A percentile compares a stretch with the other conserved stretches of the same genome.
These are phyloP conservation scores for Eurois occulta DNA, from an alignment of 2,888 invertebrate species.

Conservation along the genomic window DNA sequence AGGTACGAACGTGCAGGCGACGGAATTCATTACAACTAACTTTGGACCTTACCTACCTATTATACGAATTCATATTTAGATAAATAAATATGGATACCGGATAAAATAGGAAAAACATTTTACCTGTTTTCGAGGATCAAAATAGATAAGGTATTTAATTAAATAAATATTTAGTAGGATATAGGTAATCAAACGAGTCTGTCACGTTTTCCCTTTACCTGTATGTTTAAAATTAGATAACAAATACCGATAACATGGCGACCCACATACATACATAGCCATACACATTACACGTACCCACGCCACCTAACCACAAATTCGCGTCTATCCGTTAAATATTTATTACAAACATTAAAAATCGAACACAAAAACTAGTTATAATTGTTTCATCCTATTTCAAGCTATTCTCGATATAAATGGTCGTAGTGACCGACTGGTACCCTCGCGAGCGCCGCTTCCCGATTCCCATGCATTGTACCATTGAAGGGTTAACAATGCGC, in stretches of 20 bases:
- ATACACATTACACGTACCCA: neutral
- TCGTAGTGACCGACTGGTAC: slow-evolving; percentile 73
- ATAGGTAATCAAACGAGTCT: slow-evolving; percentile 20
- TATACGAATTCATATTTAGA: slow-evolving; percentile 8
- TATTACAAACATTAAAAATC: slow-evolving; percentile 12
- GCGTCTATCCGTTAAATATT: slow-evolving; percentile 21
- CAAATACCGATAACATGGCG: neutral
- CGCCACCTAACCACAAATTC: neutral
- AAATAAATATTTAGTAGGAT: slow-evolving; percentile 24
- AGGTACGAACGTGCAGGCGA: slow-evolving; percentile 44
- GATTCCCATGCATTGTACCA: slow-evolving; percentile 87
- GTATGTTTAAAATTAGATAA: slow-evolving; percentile 36
- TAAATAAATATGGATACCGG: slow-evolving; percentile 15
- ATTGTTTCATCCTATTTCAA: slow-evolving; percentile 58
- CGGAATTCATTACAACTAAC: slow-evolving; percentile 40
- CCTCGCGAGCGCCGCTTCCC: slow-evolving; percentile 83
- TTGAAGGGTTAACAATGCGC: slow-evolving; percentile 86
- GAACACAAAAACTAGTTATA: slow-evolving; percentile 46
- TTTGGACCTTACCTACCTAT: slow-evolving; percentile 18
- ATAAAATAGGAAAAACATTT: slow-evolving; percentile 28
- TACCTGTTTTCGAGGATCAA: slow-evolving; percentile 55
- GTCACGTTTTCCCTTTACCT: slow-evolving; percentile 35
- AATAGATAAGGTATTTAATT: slow-evolving; percentile 44
- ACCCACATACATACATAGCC: no score
- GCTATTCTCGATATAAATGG: slow-evolving; percentile 82